Percentiles rank a stretch among this genome's conserved stretches.
Conservation (phyloP, 2,113 vertebrate species). For the Nansenia antarctica region DNA sequence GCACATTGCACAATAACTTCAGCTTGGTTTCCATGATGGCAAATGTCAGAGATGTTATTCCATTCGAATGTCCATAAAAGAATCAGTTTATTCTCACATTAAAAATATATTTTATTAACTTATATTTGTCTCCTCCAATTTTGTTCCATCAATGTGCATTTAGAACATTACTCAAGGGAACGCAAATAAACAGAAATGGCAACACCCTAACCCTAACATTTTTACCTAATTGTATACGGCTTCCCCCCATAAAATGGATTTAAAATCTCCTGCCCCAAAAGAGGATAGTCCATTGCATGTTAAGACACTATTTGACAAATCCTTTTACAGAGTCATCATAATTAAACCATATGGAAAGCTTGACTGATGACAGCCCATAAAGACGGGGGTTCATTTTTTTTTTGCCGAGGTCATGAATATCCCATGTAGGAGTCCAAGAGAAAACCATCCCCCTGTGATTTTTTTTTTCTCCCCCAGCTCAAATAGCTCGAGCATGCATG, state of each 20-base stretch:
- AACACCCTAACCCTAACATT: too few relatives aligned
- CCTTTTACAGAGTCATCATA: not conserved
- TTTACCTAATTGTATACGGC: not conserved
- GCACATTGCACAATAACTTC: not conserved
- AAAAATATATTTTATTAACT: slow-evolving; percentile 28
- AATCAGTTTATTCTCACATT: not conserved
- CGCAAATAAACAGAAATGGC: too few relatives aligned
- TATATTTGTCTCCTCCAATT: not conserved
- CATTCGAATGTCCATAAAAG: not conserved
- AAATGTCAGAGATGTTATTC: not conserved
- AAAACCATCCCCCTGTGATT: too few relatives aligned
- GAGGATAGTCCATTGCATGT: not conserved
- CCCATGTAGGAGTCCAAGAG: too few relatives aligned
- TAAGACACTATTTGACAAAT: not conserved
- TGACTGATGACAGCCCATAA: too few relatives aligned
- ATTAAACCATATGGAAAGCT: not conserved
- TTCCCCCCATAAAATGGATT: not conserved
- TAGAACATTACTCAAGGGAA: not conserved
- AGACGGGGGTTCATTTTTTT: too few relatives aligned
- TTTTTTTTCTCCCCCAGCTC: too few relatives aligned
- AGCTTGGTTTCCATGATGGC: not conserved
- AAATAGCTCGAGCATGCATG: too few relatives aligned
- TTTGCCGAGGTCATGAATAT: too few relatives aligned
- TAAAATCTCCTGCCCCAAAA: not conserved
- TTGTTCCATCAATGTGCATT: not conserved